A percentile compares a stretch with the other conserved stretches of the same genome.
Conservation (phyloP, 1,140 invertebrate species). For the Micrasema longulum region DNA sequence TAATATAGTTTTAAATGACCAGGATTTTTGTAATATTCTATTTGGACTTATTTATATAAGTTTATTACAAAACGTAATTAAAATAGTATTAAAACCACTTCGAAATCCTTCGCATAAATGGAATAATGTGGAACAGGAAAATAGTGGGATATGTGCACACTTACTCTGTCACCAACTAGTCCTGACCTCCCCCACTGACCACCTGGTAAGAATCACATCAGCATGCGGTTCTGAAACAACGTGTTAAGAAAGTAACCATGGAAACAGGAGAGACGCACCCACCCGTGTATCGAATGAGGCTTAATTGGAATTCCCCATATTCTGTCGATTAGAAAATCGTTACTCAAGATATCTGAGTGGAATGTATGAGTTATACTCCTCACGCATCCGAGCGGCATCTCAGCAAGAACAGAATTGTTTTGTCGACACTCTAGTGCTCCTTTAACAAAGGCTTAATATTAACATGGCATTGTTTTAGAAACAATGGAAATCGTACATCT, state of each 20-base stretch:
- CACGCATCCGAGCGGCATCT: background rate
- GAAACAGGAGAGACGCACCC: slow-evolving; percentile 14
- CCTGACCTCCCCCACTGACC: too few relatives aligned
- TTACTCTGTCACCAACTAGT: too few relatives aligned
- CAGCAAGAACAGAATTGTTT: slow-evolving; percentile 27
- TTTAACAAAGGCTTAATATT: slow-evolving; percentile 36
- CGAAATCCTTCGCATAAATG: too few relatives aligned
- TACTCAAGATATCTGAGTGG: slow-evolving; percentile 34
- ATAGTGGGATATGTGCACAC: too few relatives aligned
- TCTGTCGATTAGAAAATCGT: slow-evolving; percentile 46
- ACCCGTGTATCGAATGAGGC: slow-evolving; percentile 19
- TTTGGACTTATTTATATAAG: too few relatives aligned
- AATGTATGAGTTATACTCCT: slow-evolving; percentile 15
- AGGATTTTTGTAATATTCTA: too few relatives aligned
- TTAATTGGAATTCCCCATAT: slow-evolving; percentile 51
- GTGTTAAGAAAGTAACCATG: slow-evolving; percentile 2
- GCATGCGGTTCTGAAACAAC: background rate
- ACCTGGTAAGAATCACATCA: too few relatives aligned
- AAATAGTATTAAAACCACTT: too few relatives aligned
- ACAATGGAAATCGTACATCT: slow-evolving; percentile 29
- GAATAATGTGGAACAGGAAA: too few relatives aligned
- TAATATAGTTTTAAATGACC: too few relatives aligned
- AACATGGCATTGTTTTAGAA: slow-evolving; percentile 34
- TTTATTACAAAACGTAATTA: too few relatives aligned
- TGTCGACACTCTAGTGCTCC: slow-evolving; percentile 6